Evolutionary conservation across 2,888 invertebrate species (phyloP).

Genomic region (Dinocampus coccinellae): DNA sequence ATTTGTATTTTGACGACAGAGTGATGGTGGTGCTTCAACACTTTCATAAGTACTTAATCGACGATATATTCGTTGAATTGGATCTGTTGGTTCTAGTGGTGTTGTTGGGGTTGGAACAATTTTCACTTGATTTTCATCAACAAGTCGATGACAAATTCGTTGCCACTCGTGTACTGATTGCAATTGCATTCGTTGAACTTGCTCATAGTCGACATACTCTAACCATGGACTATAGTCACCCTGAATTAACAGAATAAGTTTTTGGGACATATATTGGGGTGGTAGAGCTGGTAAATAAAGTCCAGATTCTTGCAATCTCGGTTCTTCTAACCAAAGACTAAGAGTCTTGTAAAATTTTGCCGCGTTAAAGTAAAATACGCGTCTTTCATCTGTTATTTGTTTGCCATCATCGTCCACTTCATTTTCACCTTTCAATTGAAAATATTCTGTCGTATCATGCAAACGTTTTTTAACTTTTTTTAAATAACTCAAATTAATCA

Average conservation of each 20-base stretch:
- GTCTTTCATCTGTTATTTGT: conserved; percentile 62
- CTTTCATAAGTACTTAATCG: conserved; percentile 77
- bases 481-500: conserved; percentile 76
- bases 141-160: conserved; percentile 70
- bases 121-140: conserved; percentile 51
- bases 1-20: conserved; percentile 69
- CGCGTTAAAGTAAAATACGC: conserved; percentile 62
- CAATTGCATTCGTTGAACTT: conserved; percentile 72
- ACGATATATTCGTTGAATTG: conserved; percentile 73
- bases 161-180: conserved; percentile 73
- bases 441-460: conserved; percentile 75
- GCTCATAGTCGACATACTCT: conserved; percentile 75
- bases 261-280: conserved; percentile 79
- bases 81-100: conserved; percentile 63
- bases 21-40: conserved; percentile 73
- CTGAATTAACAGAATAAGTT: conserved; percentile 75
- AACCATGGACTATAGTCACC: conserved; percentile 77
- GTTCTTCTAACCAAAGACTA: conserved; percentile 84
- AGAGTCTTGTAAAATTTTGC: conserved; percentile 74
- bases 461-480: conserved; percentile 80
- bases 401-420: conserved; percentile 61
- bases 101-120: conserved; percentile 49
- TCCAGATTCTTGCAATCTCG: conserved; percentile 77
- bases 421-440: conserved; percentile 70
- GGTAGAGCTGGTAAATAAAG: conserved; percentile 79